Evolutionary conservation across 2,797 vertebrate species (phyloP).

Genomic region (Propithecus perrieri): DNA sequence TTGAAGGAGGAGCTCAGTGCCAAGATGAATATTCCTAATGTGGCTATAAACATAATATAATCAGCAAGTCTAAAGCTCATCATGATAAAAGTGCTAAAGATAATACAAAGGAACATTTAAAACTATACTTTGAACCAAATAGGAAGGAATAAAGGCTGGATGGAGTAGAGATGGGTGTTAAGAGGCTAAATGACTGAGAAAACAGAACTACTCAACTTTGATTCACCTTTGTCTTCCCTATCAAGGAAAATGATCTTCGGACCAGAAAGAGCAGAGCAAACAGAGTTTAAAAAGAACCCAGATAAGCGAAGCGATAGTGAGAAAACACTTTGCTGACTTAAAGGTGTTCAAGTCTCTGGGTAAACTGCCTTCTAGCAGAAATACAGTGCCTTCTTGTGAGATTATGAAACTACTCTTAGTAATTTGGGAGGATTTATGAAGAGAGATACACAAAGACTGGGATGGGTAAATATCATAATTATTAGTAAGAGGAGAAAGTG

Average conservation of each 20-base stretch:
- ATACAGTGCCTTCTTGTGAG: neutral
- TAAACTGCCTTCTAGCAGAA: constrained; percentile 26
- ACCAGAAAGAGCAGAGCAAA: neutral
- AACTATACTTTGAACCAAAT: neutral
- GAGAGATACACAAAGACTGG: neutral
- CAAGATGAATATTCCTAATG: neutral
- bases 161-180: neutral
- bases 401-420: neutral
- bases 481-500: neutral
- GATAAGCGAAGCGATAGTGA: neutral
- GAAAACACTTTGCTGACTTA: neutral
- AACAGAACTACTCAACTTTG: neutral
- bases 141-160: neutral
- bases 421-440: neutral
- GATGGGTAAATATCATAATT: neutral
- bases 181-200: neutral
- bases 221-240: neutral
- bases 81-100: constrained; percentile 13
- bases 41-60: neutral
- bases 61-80: neutral
- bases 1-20: neutral
- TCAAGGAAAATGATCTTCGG: constrained; percentile 5
- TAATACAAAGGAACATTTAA: neutral
- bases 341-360: neutral
- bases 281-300: neutral